Conservation (phyloP, 2,888 invertebrate genomes). For the Drosophila lacicola region DNA sequence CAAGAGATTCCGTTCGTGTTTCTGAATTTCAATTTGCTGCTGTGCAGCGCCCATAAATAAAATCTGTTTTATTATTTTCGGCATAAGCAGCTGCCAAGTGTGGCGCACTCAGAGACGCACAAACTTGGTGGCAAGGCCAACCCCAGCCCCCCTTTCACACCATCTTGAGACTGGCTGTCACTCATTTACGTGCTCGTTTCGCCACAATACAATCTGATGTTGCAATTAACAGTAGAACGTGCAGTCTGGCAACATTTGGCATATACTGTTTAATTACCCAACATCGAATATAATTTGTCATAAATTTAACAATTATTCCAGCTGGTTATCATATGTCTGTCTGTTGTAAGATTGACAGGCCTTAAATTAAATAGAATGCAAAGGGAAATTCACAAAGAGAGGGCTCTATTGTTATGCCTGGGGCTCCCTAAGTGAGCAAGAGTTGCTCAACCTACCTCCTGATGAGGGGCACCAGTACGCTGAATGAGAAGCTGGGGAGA, state of each 20-base stretch:
- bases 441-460: no score
- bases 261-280: neutral
- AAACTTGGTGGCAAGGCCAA: neutral
- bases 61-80: constrained; percentile 72
- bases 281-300: neutral
- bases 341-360: no score
- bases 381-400: no score
- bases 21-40: constrained; percentile 72
- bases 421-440: no score
- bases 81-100: constrained; percentile 57
- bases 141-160: neutral
- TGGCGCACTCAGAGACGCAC: constrained; percentile 17
- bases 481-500: no score
- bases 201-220: constrained; percentile 18
- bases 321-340: neutral
- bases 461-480: no score
- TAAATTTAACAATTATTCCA: neutral
- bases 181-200: constrained; percentile 16
- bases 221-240: constrained; percentile 20
- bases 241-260: constrained; percentile 5
- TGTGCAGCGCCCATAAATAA: constrained; percentile 71
- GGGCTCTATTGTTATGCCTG: no score
- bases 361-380: no score
- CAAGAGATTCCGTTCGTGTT: constrained; percentile 50
- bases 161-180: constrained; percentile 13